Conservation (phyloP, 2,797 vertebrate genomes). For the Anguilla megastoma region DNA sequence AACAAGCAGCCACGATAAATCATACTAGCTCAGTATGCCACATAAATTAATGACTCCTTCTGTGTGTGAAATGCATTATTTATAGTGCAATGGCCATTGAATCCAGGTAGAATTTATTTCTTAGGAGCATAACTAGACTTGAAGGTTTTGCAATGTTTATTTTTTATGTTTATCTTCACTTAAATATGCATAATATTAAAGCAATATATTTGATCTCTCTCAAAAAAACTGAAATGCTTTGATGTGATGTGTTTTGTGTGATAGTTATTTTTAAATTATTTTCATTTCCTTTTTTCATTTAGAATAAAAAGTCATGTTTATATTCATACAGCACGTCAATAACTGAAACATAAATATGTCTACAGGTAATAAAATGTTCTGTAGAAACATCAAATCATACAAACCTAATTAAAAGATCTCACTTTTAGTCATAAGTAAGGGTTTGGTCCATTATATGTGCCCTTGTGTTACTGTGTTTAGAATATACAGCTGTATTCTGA, state of each 20-base stretch:
- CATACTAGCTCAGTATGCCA: constrained; percentile 53
- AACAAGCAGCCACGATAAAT: constrained; percentile 59
- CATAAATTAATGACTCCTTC: constrained; percentile 50
- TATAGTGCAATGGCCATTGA: constrained; percentile 22
- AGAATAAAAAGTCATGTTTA: neutral
- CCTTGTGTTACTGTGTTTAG: no score
- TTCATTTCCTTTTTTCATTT: neutral
- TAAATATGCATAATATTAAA: neutral
- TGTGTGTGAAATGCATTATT: constrained; percentile 32
- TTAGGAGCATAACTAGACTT: neutral
- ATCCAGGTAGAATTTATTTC: constrained; percentile 20
- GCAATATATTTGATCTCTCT: neutral
- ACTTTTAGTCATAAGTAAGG: neutral
- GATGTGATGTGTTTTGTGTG: no score
- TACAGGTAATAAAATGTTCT: neutral
- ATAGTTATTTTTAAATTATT: no score
- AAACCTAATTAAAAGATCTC: neutral
- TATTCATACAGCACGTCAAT: neutral
- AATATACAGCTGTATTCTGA: no score
- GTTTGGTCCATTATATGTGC: no score
- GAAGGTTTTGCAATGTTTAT: neutral
- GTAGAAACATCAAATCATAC: neutral
- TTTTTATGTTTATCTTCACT: neutral
- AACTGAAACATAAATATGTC: neutral
- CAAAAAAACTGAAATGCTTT: neutral